These are phyloP conservation scores for Pipra filicauda DNA, from an alignment of 2,113 vertebrate species.

Conservation along the genomic window DNA sequence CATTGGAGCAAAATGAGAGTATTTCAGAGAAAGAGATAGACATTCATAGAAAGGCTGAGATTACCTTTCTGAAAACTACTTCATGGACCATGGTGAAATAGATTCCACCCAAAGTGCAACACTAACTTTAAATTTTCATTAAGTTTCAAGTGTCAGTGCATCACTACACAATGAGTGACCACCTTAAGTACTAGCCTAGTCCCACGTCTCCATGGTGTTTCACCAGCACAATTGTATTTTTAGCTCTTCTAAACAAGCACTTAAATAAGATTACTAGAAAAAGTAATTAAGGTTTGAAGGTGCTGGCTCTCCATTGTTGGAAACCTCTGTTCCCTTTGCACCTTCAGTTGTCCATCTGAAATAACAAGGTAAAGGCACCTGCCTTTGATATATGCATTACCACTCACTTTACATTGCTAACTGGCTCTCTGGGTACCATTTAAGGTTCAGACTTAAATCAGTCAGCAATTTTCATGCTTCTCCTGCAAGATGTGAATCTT, in stretches of 20 bases:
- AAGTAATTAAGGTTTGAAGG: not conserved
- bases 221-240: not conserved
- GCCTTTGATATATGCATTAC: conserved; percentile 73
- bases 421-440: conserved; percentile 82
- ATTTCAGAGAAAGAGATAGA: not conserved
- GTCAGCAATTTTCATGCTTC: conserved; percentile 80
- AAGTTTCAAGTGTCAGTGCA: not conserved
- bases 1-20: not conserved
- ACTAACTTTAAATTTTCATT: not conserved
- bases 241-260: not conserved
- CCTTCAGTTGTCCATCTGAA: not conserved
- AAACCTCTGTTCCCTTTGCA: not conserved
- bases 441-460: conserved; percentile 88
- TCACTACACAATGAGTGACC: not conserved
- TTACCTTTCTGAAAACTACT: not conserved
- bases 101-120: not conserved
- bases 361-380: conserved; percentile 30
- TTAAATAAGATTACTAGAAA: not conserved
- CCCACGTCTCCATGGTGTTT: not conserved
- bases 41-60: not conserved
- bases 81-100: not conserved
- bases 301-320: accelerated
- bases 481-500: conserved; percentile 71
- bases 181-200: not conserved
- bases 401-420: conserved; percentile 82